Conservation (phyloP, 1,140 invertebrate species). For the Lordiphosa clarofinis region DNA sequence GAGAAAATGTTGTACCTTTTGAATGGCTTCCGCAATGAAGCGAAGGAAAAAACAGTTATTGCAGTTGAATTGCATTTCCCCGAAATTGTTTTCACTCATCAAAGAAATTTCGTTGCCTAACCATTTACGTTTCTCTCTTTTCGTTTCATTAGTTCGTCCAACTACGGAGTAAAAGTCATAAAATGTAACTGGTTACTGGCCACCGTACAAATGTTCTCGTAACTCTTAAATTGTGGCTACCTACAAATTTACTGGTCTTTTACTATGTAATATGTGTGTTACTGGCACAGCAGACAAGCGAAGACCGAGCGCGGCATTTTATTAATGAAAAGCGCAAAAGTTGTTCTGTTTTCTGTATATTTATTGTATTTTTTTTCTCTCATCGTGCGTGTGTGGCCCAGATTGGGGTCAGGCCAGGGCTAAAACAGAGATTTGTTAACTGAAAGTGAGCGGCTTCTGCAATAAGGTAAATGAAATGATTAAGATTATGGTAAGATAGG, state of each 20-base stretch:
- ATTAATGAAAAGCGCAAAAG: constrained; percentile 75
- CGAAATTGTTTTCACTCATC: constrained; percentile 43
- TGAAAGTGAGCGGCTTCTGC: constrained; percentile 50
- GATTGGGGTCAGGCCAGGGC: constrained; percentile 34
- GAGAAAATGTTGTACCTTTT: constrained; percentile 66
- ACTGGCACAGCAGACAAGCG: constrained; percentile 42
- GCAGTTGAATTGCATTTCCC: constrained; percentile 49
- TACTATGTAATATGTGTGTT: constrained; percentile 65
- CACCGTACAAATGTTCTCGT: constrained; percentile 62
- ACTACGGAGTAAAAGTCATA: constrained; percentile 55
- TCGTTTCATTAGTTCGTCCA: constrained; percentile 71
- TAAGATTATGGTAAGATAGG: constrained; percentile 13
- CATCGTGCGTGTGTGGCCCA: constrained; percentile 49
- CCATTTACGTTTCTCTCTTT: constrained; percentile 60
- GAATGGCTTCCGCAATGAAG: constrained; percentile 51
- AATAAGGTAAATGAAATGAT: constrained; percentile 45
- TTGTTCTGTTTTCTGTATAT: constrained; percentile 41
- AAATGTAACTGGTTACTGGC: constrained; percentile 69
- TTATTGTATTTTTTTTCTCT: constrained; percentile 8
- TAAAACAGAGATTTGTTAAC: constrained; percentile 40
- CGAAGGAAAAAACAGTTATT: constrained; percentile 16
- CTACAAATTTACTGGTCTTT: constrained; percentile 25
- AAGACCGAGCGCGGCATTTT: constrained; percentile 49
- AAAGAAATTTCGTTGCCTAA: constrained; percentile 54
- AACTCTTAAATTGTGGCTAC: constrained; percentile 33